Percentiles rank a stretch among this genome's conserved stretches.
Conservation (phyloP, 2,113 vertebrate genomes). For the Lycaon pictus region DNA sequence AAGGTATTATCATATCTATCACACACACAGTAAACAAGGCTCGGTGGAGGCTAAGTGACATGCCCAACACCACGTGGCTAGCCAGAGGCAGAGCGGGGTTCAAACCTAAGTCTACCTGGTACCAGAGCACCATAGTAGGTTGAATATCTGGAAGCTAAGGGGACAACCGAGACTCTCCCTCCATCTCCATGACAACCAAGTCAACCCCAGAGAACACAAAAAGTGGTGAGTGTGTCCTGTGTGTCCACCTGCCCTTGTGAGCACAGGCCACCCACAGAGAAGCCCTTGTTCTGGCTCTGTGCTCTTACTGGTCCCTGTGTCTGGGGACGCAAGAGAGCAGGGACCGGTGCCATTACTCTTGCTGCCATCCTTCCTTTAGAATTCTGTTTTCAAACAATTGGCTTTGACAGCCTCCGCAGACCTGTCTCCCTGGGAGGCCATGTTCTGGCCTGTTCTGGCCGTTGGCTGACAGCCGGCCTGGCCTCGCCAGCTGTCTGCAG, state of each 20-base stretch:
- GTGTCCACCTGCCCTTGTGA: not conserved
- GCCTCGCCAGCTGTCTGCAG: constrained; percentile 66
- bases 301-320: rapidly evolving
- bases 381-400: constrained; percentile 75
- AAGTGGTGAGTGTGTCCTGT: rapidly evolving
- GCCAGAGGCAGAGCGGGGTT: not conserved
- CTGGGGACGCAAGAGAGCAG: rapidly evolving
- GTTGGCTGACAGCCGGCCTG: constrained; percentile 69
- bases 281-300: rapidly evolving
- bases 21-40: rapidly evolving
- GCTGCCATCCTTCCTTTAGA: constrained; percentile 80
- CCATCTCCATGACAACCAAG: not conserved
- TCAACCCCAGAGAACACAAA: not conserved
- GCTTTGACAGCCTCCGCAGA: constrained; percentile 64
- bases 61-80: not conserved
- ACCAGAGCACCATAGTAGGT: too few species aligned
- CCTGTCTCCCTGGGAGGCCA: not conserved
- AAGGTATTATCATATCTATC: not conserved
- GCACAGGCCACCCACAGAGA: rapidly evolving
- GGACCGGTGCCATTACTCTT: not conserved
- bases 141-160: not conserved
- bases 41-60: rapidly evolving
- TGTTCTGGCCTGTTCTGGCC: constrained; percentile 71
- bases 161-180: not conserved
- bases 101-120: not conserved